phyloP scores from a whole-genome alignment of 2,797 vertebrate genomes.

The Sebastes steindachneri region DNA sequence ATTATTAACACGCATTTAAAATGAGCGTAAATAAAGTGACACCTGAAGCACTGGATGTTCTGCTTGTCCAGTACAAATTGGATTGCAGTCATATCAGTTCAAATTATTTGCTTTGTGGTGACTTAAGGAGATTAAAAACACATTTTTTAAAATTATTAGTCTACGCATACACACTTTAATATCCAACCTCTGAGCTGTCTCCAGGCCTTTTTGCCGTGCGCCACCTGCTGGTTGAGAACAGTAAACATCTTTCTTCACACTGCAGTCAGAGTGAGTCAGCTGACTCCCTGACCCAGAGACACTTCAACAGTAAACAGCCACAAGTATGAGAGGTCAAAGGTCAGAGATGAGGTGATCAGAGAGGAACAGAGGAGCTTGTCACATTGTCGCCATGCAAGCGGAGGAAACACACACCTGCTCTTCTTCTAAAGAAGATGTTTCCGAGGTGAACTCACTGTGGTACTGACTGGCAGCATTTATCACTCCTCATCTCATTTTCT shows the following conservation, averaged over 20 bases:
- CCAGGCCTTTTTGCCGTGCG: background rate
- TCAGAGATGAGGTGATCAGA: slow-evolving; percentile 5
- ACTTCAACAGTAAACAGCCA: slow-evolving; percentile 11
- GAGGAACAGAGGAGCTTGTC: background rate
- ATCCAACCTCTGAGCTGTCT: background rate
- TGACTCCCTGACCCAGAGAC: slow-evolving; percentile 6
- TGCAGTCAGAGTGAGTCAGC: background rate
- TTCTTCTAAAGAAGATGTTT: background rate
- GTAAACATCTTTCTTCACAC: background rate
- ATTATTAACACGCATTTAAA: background rate
- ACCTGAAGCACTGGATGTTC: background rate
- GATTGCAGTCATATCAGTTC: background rate
- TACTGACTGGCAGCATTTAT: too few species aligned
- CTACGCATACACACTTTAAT: background rate
- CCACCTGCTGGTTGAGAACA: slow-evolving; percentile 50
- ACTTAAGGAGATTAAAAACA: background rate
- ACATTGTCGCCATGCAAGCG: background rate
- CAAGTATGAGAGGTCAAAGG: slow-evolving; percentile 22
- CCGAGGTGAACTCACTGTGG: background rate
- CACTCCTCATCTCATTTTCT: too few species aligned
- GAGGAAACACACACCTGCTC: background rate
- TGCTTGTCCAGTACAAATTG: background rate
- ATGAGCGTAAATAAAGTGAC: background rate
- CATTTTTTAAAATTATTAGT: background rate
- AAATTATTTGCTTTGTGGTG: background rate